Evolutionary conservation across 2,888 invertebrate genomes (phyloP).

Genomic region (Eupithecia abbreviata): DNA sequence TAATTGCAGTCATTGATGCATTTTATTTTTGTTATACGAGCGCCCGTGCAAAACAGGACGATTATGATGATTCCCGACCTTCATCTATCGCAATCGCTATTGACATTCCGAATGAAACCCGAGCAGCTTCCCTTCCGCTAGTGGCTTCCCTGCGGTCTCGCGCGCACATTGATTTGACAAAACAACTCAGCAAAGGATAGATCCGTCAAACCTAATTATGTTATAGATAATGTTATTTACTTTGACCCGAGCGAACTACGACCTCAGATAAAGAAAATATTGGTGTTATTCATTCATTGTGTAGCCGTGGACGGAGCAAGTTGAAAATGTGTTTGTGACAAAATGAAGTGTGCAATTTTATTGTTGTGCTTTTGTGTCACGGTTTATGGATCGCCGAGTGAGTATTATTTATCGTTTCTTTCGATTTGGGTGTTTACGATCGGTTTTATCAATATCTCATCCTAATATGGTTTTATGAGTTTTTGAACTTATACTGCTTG

Average conservation of each 20-base stretch:
- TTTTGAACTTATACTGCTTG: conserved; percentile 7
- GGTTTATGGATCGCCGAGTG: conserved; percentile 70
- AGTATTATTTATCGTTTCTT: conserved; percentile 50
- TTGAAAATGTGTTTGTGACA: conserved; percentile 54
- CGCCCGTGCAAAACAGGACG: conserved; percentile 8
- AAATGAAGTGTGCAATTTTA: conserved; percentile 73
- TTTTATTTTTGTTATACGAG: background rate
- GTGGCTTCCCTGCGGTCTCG: conserved; percentile 38
- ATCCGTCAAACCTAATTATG: conserved; percentile 64
- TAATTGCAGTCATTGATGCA: background rate
- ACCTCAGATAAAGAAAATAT: conserved; percentile 60
- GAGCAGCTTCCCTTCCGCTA: conserved; percentile 31
- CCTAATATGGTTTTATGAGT: conserved; percentile 14
- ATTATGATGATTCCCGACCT: conserved; percentile 24
- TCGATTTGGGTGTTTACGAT: conserved; percentile 25
- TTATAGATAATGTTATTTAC: conserved; percentile 71
- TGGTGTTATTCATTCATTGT: conserved; percentile 66
- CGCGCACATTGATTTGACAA: conserved; percentile 44
- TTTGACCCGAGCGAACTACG: conserved; percentile 64
- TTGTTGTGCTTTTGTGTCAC: conserved; percentile 66
- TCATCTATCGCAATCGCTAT: conserved; percentile 25
- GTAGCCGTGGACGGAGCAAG: conserved; percentile 53
- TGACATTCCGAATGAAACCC: conserved; percentile 32
- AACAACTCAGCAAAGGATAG: conserved; percentile 40
- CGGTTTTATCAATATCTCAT: conserved; percentile 20